Percentiles rank a stretch among this genome's conserved stretches.
Evolutionary conservation across 2,888 invertebrate species (phyloP).

Genomic region (Platycnemis pennipes): DNA sequence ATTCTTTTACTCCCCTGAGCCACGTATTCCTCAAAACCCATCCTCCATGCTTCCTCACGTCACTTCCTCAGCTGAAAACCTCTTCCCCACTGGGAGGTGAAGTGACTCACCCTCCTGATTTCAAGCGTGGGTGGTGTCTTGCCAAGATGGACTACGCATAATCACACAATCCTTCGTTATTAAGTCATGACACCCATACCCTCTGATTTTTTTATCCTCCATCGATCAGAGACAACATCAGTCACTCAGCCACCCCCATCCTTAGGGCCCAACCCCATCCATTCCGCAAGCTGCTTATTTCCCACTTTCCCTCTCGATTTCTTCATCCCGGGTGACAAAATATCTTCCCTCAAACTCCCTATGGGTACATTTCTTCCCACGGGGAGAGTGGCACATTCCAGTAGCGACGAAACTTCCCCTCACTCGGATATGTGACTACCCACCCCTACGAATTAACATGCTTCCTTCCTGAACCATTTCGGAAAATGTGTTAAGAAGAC

Average conservation of each 20-base stretch:
- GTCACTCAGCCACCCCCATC: background rate
- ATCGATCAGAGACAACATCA: background rate
- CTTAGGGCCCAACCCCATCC: background rate
- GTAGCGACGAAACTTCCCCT: background rate
- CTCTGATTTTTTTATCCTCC: conserved; percentile 10
- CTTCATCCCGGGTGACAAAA: background rate
- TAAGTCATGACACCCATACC: conserved; percentile 36
- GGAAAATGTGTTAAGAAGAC: no score
- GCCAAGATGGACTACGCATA: conserved; percentile 51
- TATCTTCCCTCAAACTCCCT: background rate
- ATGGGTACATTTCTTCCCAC: background rate
- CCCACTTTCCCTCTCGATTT: conserved; percentile 39
- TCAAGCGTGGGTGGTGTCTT: background rate
- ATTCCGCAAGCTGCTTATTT: conserved; percentile 8
- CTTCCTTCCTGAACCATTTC: no score
- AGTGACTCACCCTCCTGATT: background rate
- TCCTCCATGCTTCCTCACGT: background rate
- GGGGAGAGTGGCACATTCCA: background rate
- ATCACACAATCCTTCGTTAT: conserved; percentile 39
- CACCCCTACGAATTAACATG: no score
- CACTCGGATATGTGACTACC: no score
- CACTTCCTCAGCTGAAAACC: background rate
- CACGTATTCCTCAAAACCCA: background rate
- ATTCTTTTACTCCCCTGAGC: background rate
- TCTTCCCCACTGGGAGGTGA: background rate